Base-by-base conservation (phyloP, 2,797 vertebrate species). In the Pachyuromys duprasi region DNA sequence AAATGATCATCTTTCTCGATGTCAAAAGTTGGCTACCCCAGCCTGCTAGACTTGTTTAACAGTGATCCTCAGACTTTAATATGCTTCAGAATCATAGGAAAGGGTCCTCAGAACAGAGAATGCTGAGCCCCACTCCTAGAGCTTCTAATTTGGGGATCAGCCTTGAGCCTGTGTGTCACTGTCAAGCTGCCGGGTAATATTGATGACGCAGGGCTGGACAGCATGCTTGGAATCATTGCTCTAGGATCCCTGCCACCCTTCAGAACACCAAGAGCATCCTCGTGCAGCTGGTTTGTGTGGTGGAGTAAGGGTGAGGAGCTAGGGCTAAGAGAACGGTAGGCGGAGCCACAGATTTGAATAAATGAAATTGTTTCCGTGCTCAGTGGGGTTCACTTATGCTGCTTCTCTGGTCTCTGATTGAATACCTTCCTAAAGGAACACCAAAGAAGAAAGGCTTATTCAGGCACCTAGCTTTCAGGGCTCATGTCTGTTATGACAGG, bases 341-440 rank as follows among this genome's bases (percentile, higher is more conserved):
- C 39, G 33, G 5, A 45, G 80, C 28, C 57, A 67, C 39, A 3
- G 20, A 17, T 62, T 65, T 75, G 53, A 42, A 28, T 60, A 80
- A 95, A 69, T 45, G n/a, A 83, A 95, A 63, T 14, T 72, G 81
- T 67, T 92, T 67, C 65, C 28, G 72, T 57, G 57, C 63, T 76
- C 33, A 76, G 36, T 22, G 53, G 2, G 22, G 49, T 49, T 74
- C 26, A 6, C 74, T 49, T 76, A 26, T 49, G 5, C 39, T 42
- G 39, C 12, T 20, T 36, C 26, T 33, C 53, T 42, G 36, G 36
- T 74, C 53, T 20, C 53, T 74, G 86, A 60, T 60, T 60, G 74
- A 88, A 60, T 42, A 60, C 28, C 28, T 75, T 70, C 18, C 55
- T 75, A 75, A 62, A 62, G 28, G 49, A 87, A 72, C 22, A 57